phyloP scores from a whole-genome alignment of 2,113 vertebrate species.

The Apus apus region DNA sequence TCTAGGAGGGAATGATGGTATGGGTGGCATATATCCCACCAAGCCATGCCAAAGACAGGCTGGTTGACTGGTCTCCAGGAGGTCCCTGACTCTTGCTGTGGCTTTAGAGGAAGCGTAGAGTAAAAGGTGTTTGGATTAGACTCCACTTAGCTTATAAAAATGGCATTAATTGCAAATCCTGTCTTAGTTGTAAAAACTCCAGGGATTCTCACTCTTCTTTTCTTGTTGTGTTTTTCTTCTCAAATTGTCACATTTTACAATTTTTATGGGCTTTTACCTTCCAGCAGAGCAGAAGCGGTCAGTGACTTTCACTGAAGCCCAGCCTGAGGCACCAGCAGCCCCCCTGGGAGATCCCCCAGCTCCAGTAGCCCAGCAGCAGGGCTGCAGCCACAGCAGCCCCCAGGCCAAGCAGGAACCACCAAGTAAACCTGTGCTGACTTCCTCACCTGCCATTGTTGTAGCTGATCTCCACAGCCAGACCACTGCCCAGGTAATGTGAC shows the following conservation, averaged over 20 bases:
- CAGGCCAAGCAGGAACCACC: constrained; percentile 53
- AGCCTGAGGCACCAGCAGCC: constrained; percentile 52
- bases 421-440: constrained; percentile 69
- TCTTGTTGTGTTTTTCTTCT: neutral
- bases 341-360: neutral
- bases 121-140: neutral
- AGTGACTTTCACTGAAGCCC: constrained; percentile 93
- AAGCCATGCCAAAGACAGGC: neutral
- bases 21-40: neutral
- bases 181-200: neutral
- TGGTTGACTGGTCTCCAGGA: neutral
- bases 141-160: neutral
- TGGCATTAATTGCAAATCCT: neutral
- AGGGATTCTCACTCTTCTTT: neutral
- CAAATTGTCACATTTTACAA: neutral
- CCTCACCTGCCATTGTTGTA: constrained; percentile 76
- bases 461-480: constrained; percentile 84
- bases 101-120: neutral
- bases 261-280: constrained; percentile 35
- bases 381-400: constrained; percentile 55
- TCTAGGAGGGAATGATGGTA: neutral
- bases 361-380: neutral
- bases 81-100: neutral
- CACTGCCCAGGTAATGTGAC: constrained; percentile 76
- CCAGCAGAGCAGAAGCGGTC: constrained; percentile 92